Base-by-base conservation (phyloP, 2,113 vertebrate species). In the Pionites leucogaster region DNA sequence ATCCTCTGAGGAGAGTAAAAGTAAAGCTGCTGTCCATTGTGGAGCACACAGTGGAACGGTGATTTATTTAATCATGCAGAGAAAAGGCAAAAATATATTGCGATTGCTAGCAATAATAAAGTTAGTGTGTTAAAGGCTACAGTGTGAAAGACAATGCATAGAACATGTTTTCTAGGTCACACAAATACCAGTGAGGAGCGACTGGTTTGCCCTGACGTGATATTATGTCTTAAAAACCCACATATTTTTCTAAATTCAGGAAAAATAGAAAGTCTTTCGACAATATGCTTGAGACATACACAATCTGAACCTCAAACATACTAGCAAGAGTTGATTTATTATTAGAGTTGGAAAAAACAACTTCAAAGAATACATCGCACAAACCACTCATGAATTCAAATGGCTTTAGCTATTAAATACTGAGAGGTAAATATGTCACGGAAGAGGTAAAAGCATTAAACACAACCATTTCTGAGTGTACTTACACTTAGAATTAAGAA, bases 401-500 rank as follows among this genome's bases (percentile, higher is more conserved):
- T 17, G 76, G 53, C 28, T 18, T 60, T 44, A 79, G 53, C 15
- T 59, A 53, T 4, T 11, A 55, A 49, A 35, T 20, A 41, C 72
- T 67, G 44, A 60, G 77, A 88, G 27, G 67, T 60, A 95, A 95
- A 86, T 44, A 29, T 39, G 49, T 20, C 71, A 70, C 16, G 63
- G 47, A 24, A 52, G 64, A 57, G 35, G 75, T 4, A 85, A 35
- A 63, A 71, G 22, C 50, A 37, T 69, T 82, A 50, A 92, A 79
- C 24, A 90, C 6, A 88, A 86, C 60, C 47, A 57, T 79, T 89
- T 63, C 75, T 76, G 29, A 81, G 47, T 14, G 59, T 22, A 41
- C 33, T 64, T 33, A n/a, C n/a, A 72, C 22, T 39, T 33, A 62
- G 62, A 90, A 90, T 88, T 94, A 92, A 90, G 74, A 82, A 93